Evolutionary conservation across 2,797 vertebrate genomes (phyloP), one percentile per base, ranked within the genome.

Genomic region (Mormyrops boulengeri): DNA sequence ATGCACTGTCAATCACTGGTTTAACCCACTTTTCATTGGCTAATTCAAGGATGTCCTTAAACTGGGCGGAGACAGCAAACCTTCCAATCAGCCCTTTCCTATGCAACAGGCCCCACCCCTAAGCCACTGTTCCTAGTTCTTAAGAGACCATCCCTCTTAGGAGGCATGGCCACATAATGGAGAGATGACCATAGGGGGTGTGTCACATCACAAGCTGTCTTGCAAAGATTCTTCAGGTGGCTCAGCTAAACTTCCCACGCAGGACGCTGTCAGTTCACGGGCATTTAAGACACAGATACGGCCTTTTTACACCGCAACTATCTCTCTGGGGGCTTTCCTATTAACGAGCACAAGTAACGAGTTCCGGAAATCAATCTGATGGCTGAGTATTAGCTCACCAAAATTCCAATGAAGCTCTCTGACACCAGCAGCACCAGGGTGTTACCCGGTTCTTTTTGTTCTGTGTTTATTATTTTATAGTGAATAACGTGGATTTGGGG

Each of bases 401-500:
- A 57, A 53, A 55, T 53, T 19, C 11, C 52, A 55, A 14, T 8
- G 92, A 93, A 91, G 94, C 93, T 94, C 93, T 93, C 92, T 93
- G 93, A 92, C 94, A 93, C 92, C 92, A 93, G 93, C 92, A 92
- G 88, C 90, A 92, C 92, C 93, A 93, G 92, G 94, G 93, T 94
- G 94, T 93, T 91, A 90, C 9, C 53, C 44, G 14, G 8, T 82
- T 89, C 92, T 92, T 93, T 91, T 85, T 90, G 47, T 89, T 86
- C 38, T 60, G 77, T 88, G 82, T 50, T 80, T 80, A 80, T 80
- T 44, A 44, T 44, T 80, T 19, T 44, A 44, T 80, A 44, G 9
- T 34, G 26, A 69, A 5, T 69, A 34, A 9, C 1, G 0, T 34
- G 66, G 26, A 69, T 14, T 11, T 69, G 66, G 30, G 66, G 9